These are phyloP conservation scores for Drosophila gaucha DNA, from an alignment of 2,888 invertebrate species.

Conservation along the genomic window DNA sequence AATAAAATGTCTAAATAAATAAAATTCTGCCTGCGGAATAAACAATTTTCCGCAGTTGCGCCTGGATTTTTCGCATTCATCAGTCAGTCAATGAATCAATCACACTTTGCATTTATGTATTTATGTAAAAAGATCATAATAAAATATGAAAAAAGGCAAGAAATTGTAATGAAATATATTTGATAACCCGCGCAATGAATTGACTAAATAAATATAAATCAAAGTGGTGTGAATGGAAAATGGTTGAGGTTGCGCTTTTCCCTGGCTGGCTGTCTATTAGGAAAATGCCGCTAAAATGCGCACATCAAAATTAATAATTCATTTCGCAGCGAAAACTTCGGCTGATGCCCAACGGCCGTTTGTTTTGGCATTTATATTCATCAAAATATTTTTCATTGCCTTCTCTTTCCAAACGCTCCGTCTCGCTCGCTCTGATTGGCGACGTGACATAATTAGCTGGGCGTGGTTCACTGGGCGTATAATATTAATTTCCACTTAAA, in stretches of 20 bases:
- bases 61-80: too few species aligned
- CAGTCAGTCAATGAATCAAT: conserved; percentile 8
- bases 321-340: conserved; percentile 34
- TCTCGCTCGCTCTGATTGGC: conserved; percentile 2
- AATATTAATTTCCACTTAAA: conserved; percentile 81
- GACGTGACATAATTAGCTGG: conserved; percentile 76
- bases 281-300: conserved; percentile 43
- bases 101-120: too few species aligned
- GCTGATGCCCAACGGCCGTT: conserved; percentile 41
- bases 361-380: conserved; percentile 60
- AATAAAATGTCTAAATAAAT: neutral
- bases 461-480: conserved; percentile 56
- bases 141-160: too few species aligned
- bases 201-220: neutral
- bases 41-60: too few species aligned
- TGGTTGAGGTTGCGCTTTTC: neutral
- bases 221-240: too few species aligned
- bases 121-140: too few species aligned
- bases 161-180: too few species aligned
- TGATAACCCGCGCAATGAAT: neutral
- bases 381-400: conserved; percentile 55
- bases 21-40: too few species aligned
- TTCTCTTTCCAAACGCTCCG: neutral
- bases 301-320: conserved; percentile 53
- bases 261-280: conserved; percentile 41